A percentile compares a stretch with the other conserved stretches of the same genome.
Evolutionary conservation across 2,797 vertebrate genomes (phyloP).

Genomic region (Chaetophractus vellerosus): DNA sequence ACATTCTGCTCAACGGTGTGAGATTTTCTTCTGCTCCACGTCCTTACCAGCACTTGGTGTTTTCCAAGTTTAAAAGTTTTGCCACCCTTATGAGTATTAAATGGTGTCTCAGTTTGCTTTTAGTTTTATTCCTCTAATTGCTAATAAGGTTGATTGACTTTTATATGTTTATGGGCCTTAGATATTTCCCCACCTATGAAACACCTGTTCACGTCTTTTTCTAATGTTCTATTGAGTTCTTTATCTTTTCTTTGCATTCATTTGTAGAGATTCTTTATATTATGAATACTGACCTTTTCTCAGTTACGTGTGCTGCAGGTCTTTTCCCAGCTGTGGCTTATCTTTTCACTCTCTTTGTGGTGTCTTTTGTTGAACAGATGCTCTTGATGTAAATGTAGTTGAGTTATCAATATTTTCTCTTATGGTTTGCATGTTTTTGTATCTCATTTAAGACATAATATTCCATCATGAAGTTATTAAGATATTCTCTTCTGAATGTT

Average conservation of each 20-base stretch:
- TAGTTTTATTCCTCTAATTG: conserved; percentile 46
- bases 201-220: neutral
- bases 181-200: neutral
- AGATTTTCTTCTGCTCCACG: neutral
- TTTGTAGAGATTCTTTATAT: neutral
- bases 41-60: neutral
- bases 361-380: neutral
- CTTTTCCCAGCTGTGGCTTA: neutral
- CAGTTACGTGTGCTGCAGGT: neutral
- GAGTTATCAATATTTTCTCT: neutral
- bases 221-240: neutral
- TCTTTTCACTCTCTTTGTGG: neutral
- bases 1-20: neutral
- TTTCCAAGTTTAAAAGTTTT: conserved; percentile 25
- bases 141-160: neutral
- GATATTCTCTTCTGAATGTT: neutral
- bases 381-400: neutral
- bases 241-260: neutral
- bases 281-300: neutral
- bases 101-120: neutral
- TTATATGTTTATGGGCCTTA: neutral
- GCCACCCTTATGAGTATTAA: neutral
- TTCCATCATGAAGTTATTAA: neutral
- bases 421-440: neutral
- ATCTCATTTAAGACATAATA: neutral